These are phyloP conservation scores for Ecliptopera silaceata DNA, from an alignment of 2,888 invertebrate species.

Conservation along the genomic window DNA sequence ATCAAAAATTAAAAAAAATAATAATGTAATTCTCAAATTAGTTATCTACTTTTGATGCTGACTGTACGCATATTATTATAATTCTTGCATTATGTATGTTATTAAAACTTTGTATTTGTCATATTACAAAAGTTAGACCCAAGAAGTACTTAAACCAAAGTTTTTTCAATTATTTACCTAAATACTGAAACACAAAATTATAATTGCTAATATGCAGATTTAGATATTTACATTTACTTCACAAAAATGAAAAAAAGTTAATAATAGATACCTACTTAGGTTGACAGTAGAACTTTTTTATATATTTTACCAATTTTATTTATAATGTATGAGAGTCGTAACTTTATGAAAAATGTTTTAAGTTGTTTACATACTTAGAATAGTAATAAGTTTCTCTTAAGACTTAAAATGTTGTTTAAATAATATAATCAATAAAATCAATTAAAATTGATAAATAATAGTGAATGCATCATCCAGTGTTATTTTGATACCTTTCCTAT, in stretches of 20 bases:
- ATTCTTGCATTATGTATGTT: neutral
- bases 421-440: constrained; percentile 37
- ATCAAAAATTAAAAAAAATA: too few relatives aligned
- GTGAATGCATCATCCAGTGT: constrained; percentile 36
- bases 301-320: too few relatives aligned
- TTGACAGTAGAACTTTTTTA: too few relatives aligned
- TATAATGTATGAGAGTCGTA: too few relatives aligned
- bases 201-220: too few relatives aligned
- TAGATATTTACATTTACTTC: too few relatives aligned
- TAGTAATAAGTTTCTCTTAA: constrained; percentile 36
- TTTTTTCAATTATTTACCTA: constrained; percentile 7
- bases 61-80: too few relatives aligned
- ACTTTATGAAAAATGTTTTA: constrained; percentile 25
- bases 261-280: too few relatives aligned
- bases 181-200: neutral
- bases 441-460: constrained; percentile 39
- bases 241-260: too few relatives aligned
- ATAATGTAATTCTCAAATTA: too few relatives aligned
- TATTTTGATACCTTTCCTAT: constrained; percentile 29
- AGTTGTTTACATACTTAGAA: constrained; percentile 15
- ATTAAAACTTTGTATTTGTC: neutral
- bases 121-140: neutral
- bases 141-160: neutral
- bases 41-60: too few relatives aligned
- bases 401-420: constrained; percentile 39